Evolutionary conservation across 2,113 vertebrate species (phyloP), one percentile per base, ranked within the genome.

Genomic region (Mus spicilegus): DNA sequence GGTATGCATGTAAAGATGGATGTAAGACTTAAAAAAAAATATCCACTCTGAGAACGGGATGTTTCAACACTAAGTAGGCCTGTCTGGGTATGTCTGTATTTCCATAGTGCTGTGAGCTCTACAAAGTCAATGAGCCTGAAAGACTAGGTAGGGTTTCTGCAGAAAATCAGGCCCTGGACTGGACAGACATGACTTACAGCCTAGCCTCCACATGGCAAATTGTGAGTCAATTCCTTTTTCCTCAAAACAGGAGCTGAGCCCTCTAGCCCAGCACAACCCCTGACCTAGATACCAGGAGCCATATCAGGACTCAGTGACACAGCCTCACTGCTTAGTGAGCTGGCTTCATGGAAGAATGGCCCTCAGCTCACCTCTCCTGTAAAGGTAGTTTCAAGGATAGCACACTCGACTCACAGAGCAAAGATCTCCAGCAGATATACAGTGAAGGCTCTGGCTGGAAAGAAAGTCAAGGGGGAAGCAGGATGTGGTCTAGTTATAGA

Each of bases 351-450:
- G 24, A 17, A 14, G 33, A 12, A 14, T 11, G 22, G 4, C 14
- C 70, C 28, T 72, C 54, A 20, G 24, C 26, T 7, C 75, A 20
- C 42, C 3, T 30, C 65, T 54, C 78, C 33, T 12, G 0, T 4
- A 16, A 42, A 49, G 2, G 7, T 4, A 0, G 46, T 19, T 0
- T 36, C 19, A 13, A 12, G 12, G n/a, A n/a, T 28, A 61, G 1
- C 8, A 42, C 24, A 10, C 26, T 2, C 6, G 8, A 7, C 65
- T 16, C 36, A 14, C 9, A 14, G 14, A 76, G 1, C 33, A 61
- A 33, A 14, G 51, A 3, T 69, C 22, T 36, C 19, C 24, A 49
- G 63, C 51, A 67, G 61, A 63, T 85, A 2, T 5, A 56, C 19
- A 4, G 1, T 17, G n/a, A 39, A n/a, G 4, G 19, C 19, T 46